phyloP scores from a whole-genome alignment of 2,888 invertebrate species.

The Belgica antarctica region DNA sequence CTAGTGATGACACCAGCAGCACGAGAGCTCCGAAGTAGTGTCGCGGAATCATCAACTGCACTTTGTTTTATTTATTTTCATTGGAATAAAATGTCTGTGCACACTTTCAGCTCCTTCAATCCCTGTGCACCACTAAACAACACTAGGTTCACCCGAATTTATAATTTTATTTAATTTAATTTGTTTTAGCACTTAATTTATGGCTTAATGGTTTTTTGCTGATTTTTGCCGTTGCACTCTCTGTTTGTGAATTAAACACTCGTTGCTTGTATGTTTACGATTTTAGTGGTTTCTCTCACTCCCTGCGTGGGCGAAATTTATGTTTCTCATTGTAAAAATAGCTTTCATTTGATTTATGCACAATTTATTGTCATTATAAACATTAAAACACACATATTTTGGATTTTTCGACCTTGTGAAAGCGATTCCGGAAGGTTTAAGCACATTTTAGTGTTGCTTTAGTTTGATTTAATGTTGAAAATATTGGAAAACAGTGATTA shows the following conservation, averaged over 20 bases:
- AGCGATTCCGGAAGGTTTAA: constrained; percentile 7
- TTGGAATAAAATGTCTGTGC: constrained; percentile 32
- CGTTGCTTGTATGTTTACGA: constrained; percentile 39
- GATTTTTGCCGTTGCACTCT: background rate
- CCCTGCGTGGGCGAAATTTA: constrained; percentile 30
- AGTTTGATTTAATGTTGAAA: too few relatives aligned
- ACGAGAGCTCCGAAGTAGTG: constrained; percentile 38
- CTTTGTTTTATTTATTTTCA: constrained; percentile 40
- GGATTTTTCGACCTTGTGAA: background rate
- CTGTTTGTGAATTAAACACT: constrained; percentile 23
- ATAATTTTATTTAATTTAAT: constrained; percentile 42
- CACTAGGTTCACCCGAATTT: background rate
- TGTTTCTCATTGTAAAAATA: constrained; percentile 37
- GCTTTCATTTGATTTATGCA: constrained; percentile 39
- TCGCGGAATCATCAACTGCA: constrained; percentile 40
- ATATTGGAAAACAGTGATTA: too few relatives aligned
- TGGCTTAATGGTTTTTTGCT: constrained; percentile 28
- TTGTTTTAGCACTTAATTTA: constrained; percentile 43
- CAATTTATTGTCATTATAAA: constrained; percentile 39
- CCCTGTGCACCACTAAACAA: background rate
- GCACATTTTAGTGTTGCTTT: too few relatives aligned
- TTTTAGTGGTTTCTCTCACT: constrained; percentile 38
- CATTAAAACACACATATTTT: constrained; percentile 5
- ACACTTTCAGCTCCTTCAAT: constrained; percentile 24
- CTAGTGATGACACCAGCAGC: constrained; percentile 35